Conservation (phyloP, 2,888 invertebrate genomes). For the Scaptomyza caliginosa region DNA sequence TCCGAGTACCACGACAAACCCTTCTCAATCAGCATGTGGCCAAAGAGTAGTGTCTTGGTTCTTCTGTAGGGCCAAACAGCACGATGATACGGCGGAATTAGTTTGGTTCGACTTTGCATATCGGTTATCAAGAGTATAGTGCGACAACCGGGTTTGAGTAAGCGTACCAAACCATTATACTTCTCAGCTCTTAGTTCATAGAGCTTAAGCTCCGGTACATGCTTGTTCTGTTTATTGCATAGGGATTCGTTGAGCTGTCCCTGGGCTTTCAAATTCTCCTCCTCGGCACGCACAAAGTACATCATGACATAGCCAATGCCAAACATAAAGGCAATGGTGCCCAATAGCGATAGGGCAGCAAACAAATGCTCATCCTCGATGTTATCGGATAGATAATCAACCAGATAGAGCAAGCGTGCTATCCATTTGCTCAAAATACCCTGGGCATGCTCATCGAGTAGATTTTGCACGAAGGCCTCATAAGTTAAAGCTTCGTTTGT, state of each 20-base stretch:
- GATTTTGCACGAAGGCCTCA: conserved; percentile 91
- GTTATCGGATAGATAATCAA: conserved; percentile 89
- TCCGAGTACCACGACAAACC: conserved; percentile 97
- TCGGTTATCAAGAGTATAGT: conserved; percentile 96
- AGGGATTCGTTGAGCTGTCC: conserved; percentile 69
- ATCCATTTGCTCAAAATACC: conserved; percentile 89
- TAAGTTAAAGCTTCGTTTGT: conserved; percentile 90
- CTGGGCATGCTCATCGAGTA: conserved; percentile 91
- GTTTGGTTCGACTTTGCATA: conserved; percentile 92
- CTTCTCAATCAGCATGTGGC: conserved; percentile 95
- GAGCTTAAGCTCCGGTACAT: conserved; percentile 88
- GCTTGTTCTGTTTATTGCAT: conserved; percentile 60
- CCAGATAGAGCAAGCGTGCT: conserved; percentile 87
- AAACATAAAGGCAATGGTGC: conserved; percentile 91
- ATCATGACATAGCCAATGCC: conserved; percentile 94
- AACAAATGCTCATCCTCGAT: conserved; percentile 91
- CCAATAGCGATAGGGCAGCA: conserved; percentile 91
- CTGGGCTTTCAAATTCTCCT: conserved; percentile 82
- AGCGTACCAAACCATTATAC: conserved; percentile 95
- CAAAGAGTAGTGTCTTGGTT: conserved; percentile 98
- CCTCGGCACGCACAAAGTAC: conserved; percentile 87
- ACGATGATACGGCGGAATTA: conserved; percentile 96
- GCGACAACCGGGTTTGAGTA: conserved; percentile 97
- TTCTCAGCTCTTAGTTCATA: conserved; percentile 97
- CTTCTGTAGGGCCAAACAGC: conserved; percentile 98